Evolutionary conservation across 1,140 invertebrate genomes (phyloP), one percentile per base, ranked within the genome.

Genomic region (Vollenhovia emeryi): DNA sequence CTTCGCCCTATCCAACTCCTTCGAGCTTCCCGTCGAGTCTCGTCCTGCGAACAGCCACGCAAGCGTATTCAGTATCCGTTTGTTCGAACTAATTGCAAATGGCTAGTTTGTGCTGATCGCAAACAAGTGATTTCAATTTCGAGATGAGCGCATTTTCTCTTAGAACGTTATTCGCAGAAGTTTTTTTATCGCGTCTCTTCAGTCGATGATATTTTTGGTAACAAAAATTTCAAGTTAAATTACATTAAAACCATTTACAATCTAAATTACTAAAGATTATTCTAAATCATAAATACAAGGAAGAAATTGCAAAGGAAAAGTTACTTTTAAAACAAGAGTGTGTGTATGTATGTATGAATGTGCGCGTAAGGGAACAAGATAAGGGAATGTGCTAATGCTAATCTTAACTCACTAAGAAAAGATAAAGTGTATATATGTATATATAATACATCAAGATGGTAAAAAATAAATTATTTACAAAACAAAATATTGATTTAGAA

Each of bases 1-100:
- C 91, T 92, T 94, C 84, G 92, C 94, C 88, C 94, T 93, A 90
- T 95, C 94, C 89, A 94, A 90, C 76, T 94, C 93, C 91, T 94
- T 94, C 68, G 91, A 87, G 87, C 89, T 94, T 90, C 93, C 94
- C 79, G 90, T 86, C 60, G 93, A 90, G n/a, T 94, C 94, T 80
- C 94, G 94, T 91, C 93, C 94, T 94, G 88, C 43, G 91, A 94
- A 88, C 89, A 90, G 60, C 27, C 18, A 55, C 68, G n/a, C 45
- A 3, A 73, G 73, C 40, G n/a, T 50, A 33, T 69, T 52, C 79
- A 86, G 18, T 89, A 69, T 69, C 60, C 57, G 33, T 18, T 18
- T 18, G 36, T 43, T 15, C 27, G 21, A 73, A 57, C 36, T 71
- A 52, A 21, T 52, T 43, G 36, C 33, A 40, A 69, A 69, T 55